A percentile compares a stretch with the other conserved stretches of the same genome.
phyloP scores from a whole-genome alignment of 2,797 vertebrate species.

The Amazona finschi region DNA sequence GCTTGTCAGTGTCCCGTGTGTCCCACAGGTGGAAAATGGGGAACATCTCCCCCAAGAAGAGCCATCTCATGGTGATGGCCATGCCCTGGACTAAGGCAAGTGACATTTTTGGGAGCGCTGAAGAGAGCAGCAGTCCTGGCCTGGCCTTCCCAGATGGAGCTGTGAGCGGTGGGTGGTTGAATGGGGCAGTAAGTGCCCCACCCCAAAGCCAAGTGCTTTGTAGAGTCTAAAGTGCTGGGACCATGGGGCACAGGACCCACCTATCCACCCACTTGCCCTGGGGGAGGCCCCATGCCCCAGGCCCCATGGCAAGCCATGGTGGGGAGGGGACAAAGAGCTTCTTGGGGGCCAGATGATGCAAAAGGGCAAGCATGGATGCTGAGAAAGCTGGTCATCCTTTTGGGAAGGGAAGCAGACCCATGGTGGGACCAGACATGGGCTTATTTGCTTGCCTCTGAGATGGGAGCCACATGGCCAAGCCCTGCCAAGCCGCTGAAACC shows the following conservation, averaged over 20 bases:
- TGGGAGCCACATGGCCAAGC: conserved; percentile 84
- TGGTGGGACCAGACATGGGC: neutral
- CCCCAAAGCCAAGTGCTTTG: neutral
- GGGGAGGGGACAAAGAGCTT: neutral
- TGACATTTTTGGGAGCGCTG: neutral
- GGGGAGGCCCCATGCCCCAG: neutral
- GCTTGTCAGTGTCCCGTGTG: neutral
- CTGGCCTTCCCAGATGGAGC: neutral
- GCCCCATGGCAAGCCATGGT: rapidly evolving
- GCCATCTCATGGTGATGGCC: neutral
- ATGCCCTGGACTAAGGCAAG: conserved; percentile 20
- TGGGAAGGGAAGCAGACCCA: neutral
- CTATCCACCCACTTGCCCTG: neutral
- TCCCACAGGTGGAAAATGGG: neutral
- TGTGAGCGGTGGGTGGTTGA: rapidly evolving
- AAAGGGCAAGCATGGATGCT: neutral
- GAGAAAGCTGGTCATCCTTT: neutral
- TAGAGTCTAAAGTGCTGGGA: neutral
- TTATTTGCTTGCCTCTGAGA: conserved; percentile 90
- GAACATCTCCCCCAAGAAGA: neutral
- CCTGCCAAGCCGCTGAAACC: conserved; percentile 66
- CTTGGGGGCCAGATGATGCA: neutral
- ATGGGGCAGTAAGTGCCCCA: neutral
- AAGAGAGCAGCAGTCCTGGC: neutral
- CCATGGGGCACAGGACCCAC: neutral